Evolutionary conservation across 2,888 invertebrate species (phyloP), one percentile per base, ranked within the genome.

Genomic region (Cheiracanthium punctorium): DNA sequence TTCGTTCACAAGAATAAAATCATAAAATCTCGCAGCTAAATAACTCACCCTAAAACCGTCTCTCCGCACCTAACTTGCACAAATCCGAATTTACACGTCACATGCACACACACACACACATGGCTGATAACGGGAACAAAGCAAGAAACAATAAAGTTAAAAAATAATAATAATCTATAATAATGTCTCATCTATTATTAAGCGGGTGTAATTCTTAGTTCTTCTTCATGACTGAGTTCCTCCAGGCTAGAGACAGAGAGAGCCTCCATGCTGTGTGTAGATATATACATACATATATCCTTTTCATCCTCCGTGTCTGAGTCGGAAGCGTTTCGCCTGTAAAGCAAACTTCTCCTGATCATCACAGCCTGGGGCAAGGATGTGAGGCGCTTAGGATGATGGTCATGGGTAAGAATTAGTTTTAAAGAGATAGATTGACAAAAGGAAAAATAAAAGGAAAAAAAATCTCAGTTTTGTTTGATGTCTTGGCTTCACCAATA

Each of bases 291-390:
- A n/a, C 24, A 24, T 58, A 24, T 58, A 8, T 70, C 69, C 74
- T 37, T 58, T 74, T 81, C 33, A 67, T 48, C 41, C n/a, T 30
- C 76, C 71, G 65, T 8, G 17, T 58, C 71, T 43, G 20, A 43
- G 30, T 33, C 58, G 74, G 69, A 73, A 74, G 79, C 84, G 79
- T 74, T 73, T 79, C 67, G 52, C 74, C 79, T 79, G 79, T 85
- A 85, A 79, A 85, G 58, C 84, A 85, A 85, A 85, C 84, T 85
- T 33, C 82, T 65, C 67, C 43, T 24, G 58, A 58, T 58, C 58
- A 58, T 58, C 24, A 24, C 20, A 24, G 24, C 58, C 58, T 20
- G 5, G 58, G 58, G 58, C 10, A 17, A 48, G 48, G n/a, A 48
- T 17, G n/a, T 24, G 24, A 58, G 58, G 24, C 58, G 8, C 24